Evolutionary conservation across 2,113 vertebrate species (phyloP).

Genomic region (Aix galericulata): DNA sequence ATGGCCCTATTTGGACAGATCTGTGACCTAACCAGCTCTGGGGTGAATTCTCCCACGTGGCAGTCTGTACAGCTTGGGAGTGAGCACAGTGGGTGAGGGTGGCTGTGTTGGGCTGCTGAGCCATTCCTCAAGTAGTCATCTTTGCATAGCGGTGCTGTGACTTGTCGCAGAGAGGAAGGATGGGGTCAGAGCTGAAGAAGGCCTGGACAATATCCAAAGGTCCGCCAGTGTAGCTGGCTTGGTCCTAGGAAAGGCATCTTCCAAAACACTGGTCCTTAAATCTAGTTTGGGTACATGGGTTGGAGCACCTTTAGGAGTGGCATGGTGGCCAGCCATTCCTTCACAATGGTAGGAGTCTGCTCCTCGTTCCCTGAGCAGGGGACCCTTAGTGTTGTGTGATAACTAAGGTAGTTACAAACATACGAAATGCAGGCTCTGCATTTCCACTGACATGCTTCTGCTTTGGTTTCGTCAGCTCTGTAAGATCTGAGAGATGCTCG

Average conservation of each 20-base stretch:
- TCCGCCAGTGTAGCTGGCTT: neutral
- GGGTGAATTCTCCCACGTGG: neutral
- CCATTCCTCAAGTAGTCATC: neutral
- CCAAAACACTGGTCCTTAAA: neutral
- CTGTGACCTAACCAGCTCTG: neutral
- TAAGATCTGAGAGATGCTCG: neutral
- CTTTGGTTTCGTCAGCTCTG: neutral
- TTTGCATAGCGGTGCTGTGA: neutral
- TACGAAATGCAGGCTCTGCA: neutral
- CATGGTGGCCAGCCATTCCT: neutral
- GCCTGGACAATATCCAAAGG: neutral
- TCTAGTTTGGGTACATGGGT: neutral
- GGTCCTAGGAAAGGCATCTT: neutral
- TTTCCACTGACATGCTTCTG: neutral
- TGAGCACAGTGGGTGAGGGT: neutral
- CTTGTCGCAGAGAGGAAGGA: neutral
- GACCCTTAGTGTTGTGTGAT: neutral
- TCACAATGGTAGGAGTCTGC: neutral
- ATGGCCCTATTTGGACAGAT: neutral
- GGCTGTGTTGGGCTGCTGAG: neutral
- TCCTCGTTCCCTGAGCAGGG: neutral
- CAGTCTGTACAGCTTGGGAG: neutral
- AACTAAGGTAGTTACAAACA: neutral
- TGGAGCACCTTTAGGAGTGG: neutral
- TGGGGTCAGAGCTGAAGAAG: neutral